These are phyloP conservation scores for Enteromius argenteus DNA, from an alignment of 2,797 vertebrate species.

Conservation along the genomic window DNA sequence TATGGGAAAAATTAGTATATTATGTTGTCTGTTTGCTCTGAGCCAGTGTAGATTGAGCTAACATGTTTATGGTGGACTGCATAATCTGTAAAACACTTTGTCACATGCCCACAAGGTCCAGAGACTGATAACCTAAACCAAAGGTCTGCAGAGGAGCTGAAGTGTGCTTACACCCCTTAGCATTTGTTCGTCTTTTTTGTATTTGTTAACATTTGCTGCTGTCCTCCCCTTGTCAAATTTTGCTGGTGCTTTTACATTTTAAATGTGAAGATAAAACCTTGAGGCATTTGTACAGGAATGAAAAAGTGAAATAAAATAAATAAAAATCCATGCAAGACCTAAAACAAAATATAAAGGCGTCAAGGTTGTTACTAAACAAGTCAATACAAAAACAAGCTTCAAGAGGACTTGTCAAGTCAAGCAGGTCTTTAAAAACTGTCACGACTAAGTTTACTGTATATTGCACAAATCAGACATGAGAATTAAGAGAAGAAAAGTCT, in stretches of 20 bases:
- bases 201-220: constrained; percentile 5
- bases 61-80: constrained; percentile 7
- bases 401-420: constrained; percentile 51
- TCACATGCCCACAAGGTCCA: constrained; percentile 24
- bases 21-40: constrained; percentile 9
- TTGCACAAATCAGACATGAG: background rate
- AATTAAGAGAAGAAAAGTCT: background rate
- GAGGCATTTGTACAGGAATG: background rate
- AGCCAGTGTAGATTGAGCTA: background rate
- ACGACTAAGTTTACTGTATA: background rate
- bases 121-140: constrained; percentile 32
- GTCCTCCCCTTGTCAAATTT: constrained; percentile 19
- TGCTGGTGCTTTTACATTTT: constrained; percentile 11
- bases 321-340: background rate
- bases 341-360: background rate
- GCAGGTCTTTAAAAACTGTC: background rate
- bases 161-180: constrained; percentile 12
- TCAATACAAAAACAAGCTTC: constrained; percentile 51
- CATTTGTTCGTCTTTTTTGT: background rate
- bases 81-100: constrained; percentile 26
- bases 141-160: constrained; percentile 9
- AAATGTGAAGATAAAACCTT: constrained; percentile 4
- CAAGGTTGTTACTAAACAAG: background rate
- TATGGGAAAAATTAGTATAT: background rate
- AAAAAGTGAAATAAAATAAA: background rate